Base-by-base conservation (phyloP, 2,797 vertebrate species). In the Centroberyx gerrardi region DNA sequence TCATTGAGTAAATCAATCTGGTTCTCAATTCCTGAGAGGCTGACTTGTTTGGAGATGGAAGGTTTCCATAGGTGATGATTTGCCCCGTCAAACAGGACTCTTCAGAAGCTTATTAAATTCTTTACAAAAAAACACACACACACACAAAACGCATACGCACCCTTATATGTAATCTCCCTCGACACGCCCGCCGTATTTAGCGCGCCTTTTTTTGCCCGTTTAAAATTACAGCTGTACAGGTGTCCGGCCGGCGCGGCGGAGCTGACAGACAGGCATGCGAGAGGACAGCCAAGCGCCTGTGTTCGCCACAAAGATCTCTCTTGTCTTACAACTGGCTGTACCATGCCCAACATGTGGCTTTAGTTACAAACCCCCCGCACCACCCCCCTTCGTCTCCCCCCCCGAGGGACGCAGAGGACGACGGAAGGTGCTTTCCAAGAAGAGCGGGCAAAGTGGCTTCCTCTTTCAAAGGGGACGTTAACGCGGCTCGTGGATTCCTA, bases 251-350 rank as follows among this genome's bases (percentile, higher is more conserved):
- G 78, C 82, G 91, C 82, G 87, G 75, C 69, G 36, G 68, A 8
- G 84, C 69, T 87, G 89, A 96, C 91, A 93, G 88, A 91, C 91
- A 92, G 88, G 92, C 88, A 94, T 83, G 86, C 80, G 79, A 92
- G 82, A 90, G 90, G 87, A 94, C 94, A 96, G 93, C 90, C 92
- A 92, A 91, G 73, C 90, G 91, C 90, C 94, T 95, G 94, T 94
- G 93, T 95, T 93, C 72, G 42, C 91, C 91, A 94, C 91, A 94
- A 93, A 95, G 90, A 92, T 95, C 92, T 94, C 90, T 93, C 94
- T 94, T 96, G 90, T 95, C 93, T 89, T 93, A 94, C 91, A 88
- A 85, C 86, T 77, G 80, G 86, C 90, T 89, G 75, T 78, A 22
- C 22, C 81, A 84, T 92, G 91, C 88, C 85, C 91, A 92, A 94